Base-by-base conservation (phyloP, 1,140 invertebrate genomes). In the Lucilia cuprina region DNA sequence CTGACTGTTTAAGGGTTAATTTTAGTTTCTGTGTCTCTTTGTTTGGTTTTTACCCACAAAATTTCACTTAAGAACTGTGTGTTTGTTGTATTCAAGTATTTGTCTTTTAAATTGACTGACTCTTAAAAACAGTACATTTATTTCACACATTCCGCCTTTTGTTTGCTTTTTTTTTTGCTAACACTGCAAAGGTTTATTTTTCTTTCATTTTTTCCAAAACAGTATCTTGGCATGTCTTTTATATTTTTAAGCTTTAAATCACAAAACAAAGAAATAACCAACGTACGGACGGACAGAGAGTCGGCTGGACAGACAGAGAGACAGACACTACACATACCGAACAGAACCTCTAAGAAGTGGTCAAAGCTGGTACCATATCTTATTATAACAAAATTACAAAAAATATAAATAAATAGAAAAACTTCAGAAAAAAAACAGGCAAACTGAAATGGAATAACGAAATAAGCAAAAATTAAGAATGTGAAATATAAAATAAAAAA, bases 131-230 rank as follows among this genome's bases (percentile, higher is more conserved):
- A 60, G 55, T 60, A 60, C 55, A 60, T 60, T 60, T 60, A 60
- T 60, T 60, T 60, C 55, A 60, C 55, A 60, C 55, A 60, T 60
- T 60, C 55, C 55, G 55, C 55, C 55, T 60, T 60, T 60, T 60
- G 55, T 60, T 60, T 60, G n/a, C 55, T 60, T 60, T 74, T 60
- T 60, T 74, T 74, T 60, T 60, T 60, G 50, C 50, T 60, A 60
- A 60, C 50, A n/a, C 50, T 60, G 50, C 50, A 60, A 60, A 60
- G 50, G 50, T 60, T 60, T 60, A 60, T 60, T 60, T n/a, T 60
- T 60, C 50, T 60, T 60, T 60, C 17, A 60, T 60, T 60, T 60
- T n/a, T 50, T 50, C 14, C 14, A 12, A 17, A 60, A 60, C 13
- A 60, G 50, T 60, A 17, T 60, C 50, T 60, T n/a, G 17, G 17